These are phyloP conservation scores for Hypsopygia costalis DNA, from an alignment of 2,888 invertebrate species.

Conservation along the genomic window DNA sequence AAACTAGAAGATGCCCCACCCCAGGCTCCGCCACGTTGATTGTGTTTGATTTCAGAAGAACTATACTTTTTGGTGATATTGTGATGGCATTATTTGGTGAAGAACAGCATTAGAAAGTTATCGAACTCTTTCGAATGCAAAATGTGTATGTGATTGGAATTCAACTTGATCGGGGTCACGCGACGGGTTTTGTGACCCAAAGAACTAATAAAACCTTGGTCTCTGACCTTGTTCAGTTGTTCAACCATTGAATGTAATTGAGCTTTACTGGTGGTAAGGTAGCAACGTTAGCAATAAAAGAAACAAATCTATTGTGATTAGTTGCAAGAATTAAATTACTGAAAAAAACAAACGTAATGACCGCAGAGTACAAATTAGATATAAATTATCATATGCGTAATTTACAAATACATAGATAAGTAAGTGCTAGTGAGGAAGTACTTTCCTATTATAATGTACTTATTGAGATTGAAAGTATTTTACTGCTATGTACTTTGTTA, in stretches of 20 bases:
- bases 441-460: no score
- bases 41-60: constrained; percentile 8
- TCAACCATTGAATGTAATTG: constrained; percentile 43
- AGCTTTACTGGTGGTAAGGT: constrained; percentile 24
- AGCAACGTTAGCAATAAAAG: no score
- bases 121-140: background rate
- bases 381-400: background rate
- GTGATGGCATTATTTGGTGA: no score
- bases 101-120: no score
- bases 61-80: no score
- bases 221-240: constrained; percentile 66
- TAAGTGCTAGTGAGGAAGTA: no score
- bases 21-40: constrained; percentile 67
- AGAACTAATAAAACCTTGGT: constrained; percentile 40
- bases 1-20: constrained; percentile 93
- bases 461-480: no score
- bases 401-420: background rate
- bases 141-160: constrained; percentile 49
- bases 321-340: no score
- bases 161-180: constrained; percentile 66
- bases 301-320: background rate
- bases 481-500: no score
- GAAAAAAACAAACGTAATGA: background rate
- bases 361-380: constrained; percentile 1
- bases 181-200: constrained; percentile 63